Evolutionary conservation across 2,113 vertebrate genomes (phyloP).

Genomic region (Mobula hypostoma): DNA sequence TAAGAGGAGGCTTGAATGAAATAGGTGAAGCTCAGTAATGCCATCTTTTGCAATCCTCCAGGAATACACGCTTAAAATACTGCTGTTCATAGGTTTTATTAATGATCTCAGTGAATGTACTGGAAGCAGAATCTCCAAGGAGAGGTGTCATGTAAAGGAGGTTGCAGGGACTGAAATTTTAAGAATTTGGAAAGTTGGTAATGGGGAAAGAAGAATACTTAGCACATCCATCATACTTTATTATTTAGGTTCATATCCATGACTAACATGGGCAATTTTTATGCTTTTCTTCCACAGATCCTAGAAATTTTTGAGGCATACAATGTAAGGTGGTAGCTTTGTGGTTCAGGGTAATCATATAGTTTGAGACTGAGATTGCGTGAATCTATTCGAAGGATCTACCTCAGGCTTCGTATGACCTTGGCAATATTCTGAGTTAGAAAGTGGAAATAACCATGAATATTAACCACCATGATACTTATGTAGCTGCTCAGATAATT

Average conservation of each 20-base stretch:
- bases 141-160: neutral
- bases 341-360: neutral
- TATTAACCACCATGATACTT: neutral
- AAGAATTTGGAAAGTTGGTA: neutral
- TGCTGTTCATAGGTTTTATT: slow-evolving; percentile 1
- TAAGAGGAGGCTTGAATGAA: neutral
- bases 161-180: neutral
- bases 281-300: neutral
- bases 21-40: neutral
- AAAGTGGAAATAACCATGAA: neutral
- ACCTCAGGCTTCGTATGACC: neutral
- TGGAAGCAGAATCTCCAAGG: neutral
- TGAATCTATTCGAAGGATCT: neutral
- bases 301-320: neutral
- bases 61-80: neutral
- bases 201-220: neutral
- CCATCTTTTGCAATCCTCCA: neutral
- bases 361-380: neutral
- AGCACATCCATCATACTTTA: neutral
- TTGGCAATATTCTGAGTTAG: neutral
- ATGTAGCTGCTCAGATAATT: neutral
- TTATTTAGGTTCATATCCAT: neutral
- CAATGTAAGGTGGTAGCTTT: neutral
- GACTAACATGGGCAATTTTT: neutral
- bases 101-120: neutral